phyloP scores from a whole-genome alignment of 1,140 invertebrate species.

The Heliconius eleuchia region DNA sequence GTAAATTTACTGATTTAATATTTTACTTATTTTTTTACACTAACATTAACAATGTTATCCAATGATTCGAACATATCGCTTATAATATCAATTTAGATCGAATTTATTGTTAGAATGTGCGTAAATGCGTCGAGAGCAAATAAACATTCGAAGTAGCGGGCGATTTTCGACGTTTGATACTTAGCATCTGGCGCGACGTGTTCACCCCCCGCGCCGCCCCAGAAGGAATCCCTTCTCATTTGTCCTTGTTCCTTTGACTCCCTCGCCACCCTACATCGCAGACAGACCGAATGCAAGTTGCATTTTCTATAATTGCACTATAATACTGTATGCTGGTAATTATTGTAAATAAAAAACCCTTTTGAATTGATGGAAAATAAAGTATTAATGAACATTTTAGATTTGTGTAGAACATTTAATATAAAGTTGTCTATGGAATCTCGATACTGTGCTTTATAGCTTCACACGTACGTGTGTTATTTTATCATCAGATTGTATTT shows the following conservation, averaged over 20 bases:
- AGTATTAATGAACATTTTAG: not conserved
- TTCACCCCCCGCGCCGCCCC: conserved; percentile 19
- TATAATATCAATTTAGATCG: conserved; percentile 18
- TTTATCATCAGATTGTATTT: not conserved
- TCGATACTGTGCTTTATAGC: not conserved
- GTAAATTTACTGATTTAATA: no score
- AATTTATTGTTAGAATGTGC: conserved; percentile 20
- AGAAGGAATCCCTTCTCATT: not conserved
- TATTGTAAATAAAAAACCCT: not conserved
- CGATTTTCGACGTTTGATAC: conserved; percentile 32
- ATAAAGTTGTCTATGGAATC: not conserved
- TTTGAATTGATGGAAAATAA: not conserved
- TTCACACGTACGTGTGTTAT: not conserved
- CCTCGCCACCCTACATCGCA: not conserved
- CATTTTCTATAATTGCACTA: conserved; percentile 1
- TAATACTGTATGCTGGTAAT: not conserved
- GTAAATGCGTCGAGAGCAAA: conserved; percentile 17
- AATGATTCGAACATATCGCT: conserved; percentile 9
- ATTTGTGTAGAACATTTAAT: not conserved
- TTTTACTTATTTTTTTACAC: not conserved
- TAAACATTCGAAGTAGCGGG: conserved; percentile 9
- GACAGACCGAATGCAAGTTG: conserved; percentile 3
- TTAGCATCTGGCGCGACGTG: conserved; percentile 37
- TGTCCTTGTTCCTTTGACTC: conserved; percentile 3
- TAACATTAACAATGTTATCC: not conserved